Evolutionary conservation across 2,113 vertebrate species (phyloP).

Genomic region (Aptenodytes forsteri): DNA sequence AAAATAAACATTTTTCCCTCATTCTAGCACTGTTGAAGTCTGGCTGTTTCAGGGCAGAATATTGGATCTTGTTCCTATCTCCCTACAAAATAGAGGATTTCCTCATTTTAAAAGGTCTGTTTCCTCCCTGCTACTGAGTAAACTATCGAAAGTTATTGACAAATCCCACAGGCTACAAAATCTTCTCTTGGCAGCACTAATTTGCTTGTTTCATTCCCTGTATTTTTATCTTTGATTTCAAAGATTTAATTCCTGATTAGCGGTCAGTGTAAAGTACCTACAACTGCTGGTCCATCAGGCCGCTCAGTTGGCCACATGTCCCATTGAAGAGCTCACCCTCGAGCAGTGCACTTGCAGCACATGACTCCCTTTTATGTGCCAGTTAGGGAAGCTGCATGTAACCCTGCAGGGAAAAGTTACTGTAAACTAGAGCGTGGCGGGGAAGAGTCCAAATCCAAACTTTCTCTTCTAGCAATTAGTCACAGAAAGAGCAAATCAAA

Average conservation of each 20-base stretch:
- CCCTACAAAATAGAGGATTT: not conserved
- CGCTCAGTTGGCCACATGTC: fast-evolving
- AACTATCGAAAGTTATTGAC: not conserved
- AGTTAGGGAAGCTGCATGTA: not conserved
- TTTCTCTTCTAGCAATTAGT: not conserved
- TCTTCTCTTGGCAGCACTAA: not conserved
- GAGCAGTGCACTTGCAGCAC: not conserved
- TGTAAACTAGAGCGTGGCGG: fast-evolving
- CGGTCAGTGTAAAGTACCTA: not conserved
- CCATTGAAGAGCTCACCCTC: not conserved
- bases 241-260: not conserved
- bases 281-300: not conserved
- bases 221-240: not conserved
- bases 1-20: not conserved
- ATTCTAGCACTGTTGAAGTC: not conserved
- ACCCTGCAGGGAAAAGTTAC: not conserved
- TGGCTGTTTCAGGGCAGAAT: not conserved
- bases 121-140: not conserved
- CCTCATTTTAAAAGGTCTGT: not conserved
- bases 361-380: not conserved
- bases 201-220: not conserved
- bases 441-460: not conserved
- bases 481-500: not conserved
- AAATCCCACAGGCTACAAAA: not conserved
- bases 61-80: not conserved